Percentiles rank a stretch among this genome's conserved stretches.
These are phyloP conservation scores for Actinia equina DNA, from an alignment of 64 coral and sea anemone genomes.

Conservation along the genomic window DNA sequence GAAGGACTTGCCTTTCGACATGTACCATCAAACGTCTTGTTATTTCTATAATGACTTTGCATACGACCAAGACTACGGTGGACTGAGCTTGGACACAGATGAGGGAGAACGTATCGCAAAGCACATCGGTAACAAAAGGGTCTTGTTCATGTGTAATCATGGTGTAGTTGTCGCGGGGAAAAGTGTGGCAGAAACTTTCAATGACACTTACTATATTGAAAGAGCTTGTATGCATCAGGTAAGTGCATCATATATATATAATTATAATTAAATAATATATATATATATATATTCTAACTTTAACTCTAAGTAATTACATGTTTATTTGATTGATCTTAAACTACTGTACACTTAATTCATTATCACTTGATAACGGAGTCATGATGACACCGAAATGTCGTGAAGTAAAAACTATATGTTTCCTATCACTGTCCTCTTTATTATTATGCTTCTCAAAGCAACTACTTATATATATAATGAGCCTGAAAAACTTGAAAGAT, in stretches of 20 bases:
- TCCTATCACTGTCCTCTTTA: too few relatives aligned
- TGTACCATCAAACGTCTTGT: conserved; percentile 65
- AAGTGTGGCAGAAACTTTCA: conserved; percentile 31
- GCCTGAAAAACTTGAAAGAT: too few relatives aligned
- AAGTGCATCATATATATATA: not conserved
- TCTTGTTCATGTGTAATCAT: conserved; percentile 83
- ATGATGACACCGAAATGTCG: too few relatives aligned
- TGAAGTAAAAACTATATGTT: too few relatives aligned
- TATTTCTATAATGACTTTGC: conserved; percentile 69
- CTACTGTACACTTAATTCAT: too few relatives aligned
- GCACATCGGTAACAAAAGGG: conserved; percentile 55
- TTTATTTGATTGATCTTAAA: too few relatives aligned
- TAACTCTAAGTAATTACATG: too few relatives aligned
- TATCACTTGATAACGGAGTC: too few relatives aligned
- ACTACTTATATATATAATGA: too few relatives aligned
- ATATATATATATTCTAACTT: too few relatives aligned
- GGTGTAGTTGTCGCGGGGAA: conserved; percentile 53
- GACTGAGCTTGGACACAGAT: conserved; percentile 40
- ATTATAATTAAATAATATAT: too few relatives aligned
- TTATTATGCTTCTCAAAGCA: too few relatives aligned
- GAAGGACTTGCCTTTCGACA: conserved; percentile 60
- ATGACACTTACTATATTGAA: conserved; percentile 61
- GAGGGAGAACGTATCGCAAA: conserved; percentile 55
- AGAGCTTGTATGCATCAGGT: conserved; percentile 78
- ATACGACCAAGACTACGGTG: conserved; percentile 69